These are phyloP conservation scores for Pipistrellus pipistrellus DNA, from an alignment of 2,797 vertebrate genomes.

Conservation along the genomic window DNA sequence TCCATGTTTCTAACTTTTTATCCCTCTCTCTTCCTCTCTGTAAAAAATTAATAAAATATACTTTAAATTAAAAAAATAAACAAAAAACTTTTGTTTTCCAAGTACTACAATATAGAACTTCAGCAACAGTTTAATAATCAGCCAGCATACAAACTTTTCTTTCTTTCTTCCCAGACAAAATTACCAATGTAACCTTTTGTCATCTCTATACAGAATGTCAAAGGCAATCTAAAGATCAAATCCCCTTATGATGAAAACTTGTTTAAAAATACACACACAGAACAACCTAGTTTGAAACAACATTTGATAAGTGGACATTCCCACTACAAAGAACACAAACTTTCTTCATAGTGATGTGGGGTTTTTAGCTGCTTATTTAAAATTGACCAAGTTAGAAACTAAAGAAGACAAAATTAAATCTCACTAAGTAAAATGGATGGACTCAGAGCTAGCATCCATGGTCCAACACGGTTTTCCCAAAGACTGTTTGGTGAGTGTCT, in stretches of 20 bases:
- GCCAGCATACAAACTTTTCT: background rate
- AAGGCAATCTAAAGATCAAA: slow-evolving; percentile 23
- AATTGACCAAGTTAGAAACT: slow-evolving; percentile 55
- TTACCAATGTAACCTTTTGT: background rate
- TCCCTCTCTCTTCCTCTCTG: too few species aligned
- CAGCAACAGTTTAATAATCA: background rate
- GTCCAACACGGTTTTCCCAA: background rate
- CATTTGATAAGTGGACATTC: slow-evolving; percentile 32
- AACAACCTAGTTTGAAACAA: background rate
- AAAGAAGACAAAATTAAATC: slow-evolving; percentile 10
- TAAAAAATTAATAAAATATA: too few species aligned
- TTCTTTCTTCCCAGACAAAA: background rate
- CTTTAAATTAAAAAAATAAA: too few species aligned
- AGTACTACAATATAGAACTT: background rate
- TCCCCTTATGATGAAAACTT: slow-evolving; percentile 48
- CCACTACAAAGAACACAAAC: slow-evolving; percentile 50
- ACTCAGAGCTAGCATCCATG: background rate
- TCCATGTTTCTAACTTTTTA: too few species aligned
- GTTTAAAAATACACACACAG: background rate
- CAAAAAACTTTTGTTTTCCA: background rate
- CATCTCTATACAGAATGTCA: background rate
- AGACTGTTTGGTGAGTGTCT: slow-evolving; percentile 40
- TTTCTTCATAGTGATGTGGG: background rate
- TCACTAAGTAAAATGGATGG: slow-evolving; percentile 47
- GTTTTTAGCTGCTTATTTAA: slow-evolving; percentile 38